Percentiles rank a stretch among this genome's conserved stretches.
phyloP scores from a whole-genome alignment of 2,888 invertebrate species.

The Odontothrips loti region DNA sequence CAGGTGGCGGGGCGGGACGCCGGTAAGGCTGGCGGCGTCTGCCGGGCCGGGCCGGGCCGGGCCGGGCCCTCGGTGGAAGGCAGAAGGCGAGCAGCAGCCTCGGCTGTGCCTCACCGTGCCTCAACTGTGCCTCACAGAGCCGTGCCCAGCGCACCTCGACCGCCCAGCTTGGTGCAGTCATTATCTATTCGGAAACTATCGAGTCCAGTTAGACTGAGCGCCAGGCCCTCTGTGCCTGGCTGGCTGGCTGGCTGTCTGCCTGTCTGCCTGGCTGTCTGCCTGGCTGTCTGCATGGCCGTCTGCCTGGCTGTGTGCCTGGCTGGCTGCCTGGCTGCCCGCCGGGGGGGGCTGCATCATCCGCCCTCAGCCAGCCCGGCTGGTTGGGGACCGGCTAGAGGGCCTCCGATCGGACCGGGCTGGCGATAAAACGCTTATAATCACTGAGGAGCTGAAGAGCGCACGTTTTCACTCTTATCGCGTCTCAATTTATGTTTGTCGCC shows the following conservation, averaged over 20 bases:
- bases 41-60: too few species aligned
- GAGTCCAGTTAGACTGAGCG: conserved; percentile 15
- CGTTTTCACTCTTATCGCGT: too few species aligned
- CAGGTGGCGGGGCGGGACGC: too few species aligned
- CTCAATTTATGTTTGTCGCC: too few species aligned
- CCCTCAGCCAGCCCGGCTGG: too few species aligned
- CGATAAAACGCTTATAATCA: too few species aligned
- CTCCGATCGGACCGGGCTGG: too few species aligned
- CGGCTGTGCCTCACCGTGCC: not conserved
- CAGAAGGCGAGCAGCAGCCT: not conserved
- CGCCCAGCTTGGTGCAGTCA: conserved; percentile 23
- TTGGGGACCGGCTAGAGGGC: too few species aligned
- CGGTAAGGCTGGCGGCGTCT: too few species aligned
- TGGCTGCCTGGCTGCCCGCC: not conserved
- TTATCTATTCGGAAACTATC: conserved; percentile 26
- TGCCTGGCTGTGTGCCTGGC: not conserved
- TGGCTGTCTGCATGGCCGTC: not conserved
- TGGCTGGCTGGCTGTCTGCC: not conserved
- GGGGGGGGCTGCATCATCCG: too few species aligned
- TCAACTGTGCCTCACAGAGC: not conserved
- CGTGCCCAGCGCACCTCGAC: not conserved
- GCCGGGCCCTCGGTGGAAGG: too few species aligned
- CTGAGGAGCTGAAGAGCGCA: too few species aligned
- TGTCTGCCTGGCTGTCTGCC: not conserved
- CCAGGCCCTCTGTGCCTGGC: not conserved